These are phyloP conservation scores for Hyposoter dolosus DNA, from an alignment of 2,888 invertebrate genomes.

Conservation along the genomic window DNA sequence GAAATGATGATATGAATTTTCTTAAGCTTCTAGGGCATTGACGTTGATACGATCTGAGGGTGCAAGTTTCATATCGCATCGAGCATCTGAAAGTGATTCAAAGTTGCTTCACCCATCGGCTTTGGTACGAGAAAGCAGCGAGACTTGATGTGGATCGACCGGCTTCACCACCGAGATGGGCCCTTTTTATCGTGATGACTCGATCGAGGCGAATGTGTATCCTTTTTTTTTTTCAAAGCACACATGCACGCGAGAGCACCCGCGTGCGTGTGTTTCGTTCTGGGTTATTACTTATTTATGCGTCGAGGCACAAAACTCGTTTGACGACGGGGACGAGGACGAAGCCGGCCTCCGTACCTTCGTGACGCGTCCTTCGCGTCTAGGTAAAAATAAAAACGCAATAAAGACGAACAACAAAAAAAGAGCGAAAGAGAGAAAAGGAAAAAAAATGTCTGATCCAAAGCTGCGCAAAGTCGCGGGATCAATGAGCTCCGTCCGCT, in stretches of 20 bases:
- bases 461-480: slow-evolving; percentile 56
- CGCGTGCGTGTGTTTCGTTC: slow-evolving; percentile 55
- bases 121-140: background rate
- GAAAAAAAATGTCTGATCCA: slow-evolving; percentile 41
- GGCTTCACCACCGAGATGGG: background rate
- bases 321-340: slow-evolving; percentile 76
- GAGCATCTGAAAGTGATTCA: slow-evolving; percentile 72
- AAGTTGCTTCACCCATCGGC: slow-evolving; percentile 9
- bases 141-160: background rate
- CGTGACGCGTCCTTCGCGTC: slow-evolving; percentile 69
- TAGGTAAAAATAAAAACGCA: slow-evolving; percentile 27
- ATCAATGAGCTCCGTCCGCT: slow-evolving; percentile 62
- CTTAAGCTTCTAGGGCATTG: slow-evolving; percentile 74
- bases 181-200: slow-evolving; percentile 6
- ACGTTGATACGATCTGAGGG: slow-evolving; percentile 78
- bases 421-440: background rate
- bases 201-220: background rate
- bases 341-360: slow-evolving; percentile 69
- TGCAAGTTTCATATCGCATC: slow-evolving; percentile 74
- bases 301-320: slow-evolving; percentile 79
- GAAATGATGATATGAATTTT: slow-evolving; percentile 25
- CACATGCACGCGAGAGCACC: background rate
- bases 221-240: slow-evolving; percentile 9
- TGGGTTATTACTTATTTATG: slow-evolving; percentile 83
- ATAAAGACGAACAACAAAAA: slow-evolving; percentile 33